These are phyloP conservation scores for Dichetophora obliterata DNA, from an alignment of 2,888 invertebrate genomes.

Conservation along the genomic window DNA sequence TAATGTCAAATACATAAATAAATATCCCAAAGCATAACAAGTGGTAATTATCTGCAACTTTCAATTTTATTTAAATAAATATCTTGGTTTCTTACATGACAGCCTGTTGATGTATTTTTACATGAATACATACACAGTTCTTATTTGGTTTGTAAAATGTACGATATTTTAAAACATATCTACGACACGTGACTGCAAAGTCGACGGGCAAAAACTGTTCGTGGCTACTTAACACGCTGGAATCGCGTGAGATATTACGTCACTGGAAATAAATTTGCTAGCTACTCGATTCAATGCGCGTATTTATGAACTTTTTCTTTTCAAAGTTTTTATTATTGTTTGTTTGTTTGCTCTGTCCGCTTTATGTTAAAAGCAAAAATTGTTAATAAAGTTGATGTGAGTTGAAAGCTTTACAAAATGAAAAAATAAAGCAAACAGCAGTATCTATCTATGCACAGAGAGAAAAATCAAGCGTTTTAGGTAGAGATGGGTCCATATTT, in stretches of 20 bases:
- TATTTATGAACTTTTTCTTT: neutral
- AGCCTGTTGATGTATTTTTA: too few species aligned
- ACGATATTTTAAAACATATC: neutral
- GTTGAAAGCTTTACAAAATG: neutral
- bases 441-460: too few species aligned
- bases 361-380: neutral
- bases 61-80: too few species aligned
- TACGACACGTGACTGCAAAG: constrained; percentile 26
- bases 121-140: too few species aligned
- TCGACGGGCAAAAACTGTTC: constrained; percentile 22
- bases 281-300: constrained; percentile 18
- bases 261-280: constrained; percentile 63
- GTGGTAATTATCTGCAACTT: too few species aligned
- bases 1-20: too few species aligned
- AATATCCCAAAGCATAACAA: too few species aligned
- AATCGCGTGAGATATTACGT: constrained; percentile 70
- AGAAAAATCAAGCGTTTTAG: too few species aligned
- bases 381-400: neutral
- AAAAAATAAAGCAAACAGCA: neutral
- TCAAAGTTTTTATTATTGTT: neutral
- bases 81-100: too few species aligned
- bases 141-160: neutral
- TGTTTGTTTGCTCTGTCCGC: constrained; percentile 13
- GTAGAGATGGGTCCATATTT: too few species aligned
- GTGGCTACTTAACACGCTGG: constrained; percentile 58